Percentiles rank a stretch among this genome's conserved stretches.
Conservation (phyloP, 2,888 invertebrate genomes). For the Cyrtodaria siliqua region DNA sequence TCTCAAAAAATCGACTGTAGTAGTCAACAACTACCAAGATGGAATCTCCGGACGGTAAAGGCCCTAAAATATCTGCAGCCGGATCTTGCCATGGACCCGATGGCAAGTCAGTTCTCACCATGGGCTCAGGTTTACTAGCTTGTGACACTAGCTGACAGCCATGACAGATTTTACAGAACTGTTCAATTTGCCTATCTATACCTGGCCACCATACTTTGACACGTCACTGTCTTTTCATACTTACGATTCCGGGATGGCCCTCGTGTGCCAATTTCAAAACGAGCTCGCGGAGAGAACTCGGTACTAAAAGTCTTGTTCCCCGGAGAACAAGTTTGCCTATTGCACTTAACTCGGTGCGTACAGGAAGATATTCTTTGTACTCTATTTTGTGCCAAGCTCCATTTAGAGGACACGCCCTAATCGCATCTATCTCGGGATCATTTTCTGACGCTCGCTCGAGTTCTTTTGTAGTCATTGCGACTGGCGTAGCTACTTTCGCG, state of each 20-base stretch:
- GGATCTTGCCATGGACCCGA: conserved; percentile 47
- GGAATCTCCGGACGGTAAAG: conserved; percentile 13
- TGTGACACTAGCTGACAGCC: conserved; percentile 51
- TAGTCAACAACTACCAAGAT: conserved; percentile 26
- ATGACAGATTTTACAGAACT: conserved; percentile 45
- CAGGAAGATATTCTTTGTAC: no score
- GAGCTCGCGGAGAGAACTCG: background rate
- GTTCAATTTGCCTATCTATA: conserved; percentile 41
- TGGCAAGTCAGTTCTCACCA: conserved; percentile 38
- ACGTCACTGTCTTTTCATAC: background rate
- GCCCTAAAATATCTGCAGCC: conserved; percentile 38
- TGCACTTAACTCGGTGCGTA: no score
- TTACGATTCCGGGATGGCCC: conserved; percentile 4
- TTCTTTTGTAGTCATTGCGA: conserved; percentile 28
- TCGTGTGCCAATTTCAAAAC: conserved; percentile 14
- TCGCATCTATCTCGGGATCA: conserved; percentile 23
- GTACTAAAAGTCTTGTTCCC: conserved; percentile 19
- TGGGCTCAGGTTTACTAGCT: conserved; percentile 32
- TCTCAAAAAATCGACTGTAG: conserved; percentile 22
- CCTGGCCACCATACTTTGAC: conserved; percentile 31
- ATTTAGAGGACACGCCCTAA: conserved; percentile 9
- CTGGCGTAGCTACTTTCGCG: conserved; percentile 24
- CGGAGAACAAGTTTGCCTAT: no score
- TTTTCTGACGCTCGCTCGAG: conserved; percentile 40
- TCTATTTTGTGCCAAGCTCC: conserved; percentile 21